These are phyloP conservation scores for Xenus cinereus DNA, from an alignment of 2,113 vertebrate genomes.

Conservation along the genomic window DNA sequence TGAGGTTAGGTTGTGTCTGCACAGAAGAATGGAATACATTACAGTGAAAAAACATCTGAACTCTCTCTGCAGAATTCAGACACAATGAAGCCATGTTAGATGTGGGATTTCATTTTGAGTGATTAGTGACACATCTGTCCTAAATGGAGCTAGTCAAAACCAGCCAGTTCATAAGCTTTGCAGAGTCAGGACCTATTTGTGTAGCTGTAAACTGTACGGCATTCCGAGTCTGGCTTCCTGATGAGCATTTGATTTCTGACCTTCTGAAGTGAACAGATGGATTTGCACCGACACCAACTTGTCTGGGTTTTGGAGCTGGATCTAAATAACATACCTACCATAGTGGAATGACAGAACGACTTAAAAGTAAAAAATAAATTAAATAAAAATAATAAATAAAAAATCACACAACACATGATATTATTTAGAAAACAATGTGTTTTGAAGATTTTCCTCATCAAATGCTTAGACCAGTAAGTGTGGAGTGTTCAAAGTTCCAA, in stretches of 20 bases:
- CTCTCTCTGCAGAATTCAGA: neutral
- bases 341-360: neutral
- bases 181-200: neutral
- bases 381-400: neutral
- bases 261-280: neutral
- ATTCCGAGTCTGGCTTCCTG: neutral
- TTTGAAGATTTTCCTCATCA: neutral
- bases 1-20: neutral
- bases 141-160: neutral
- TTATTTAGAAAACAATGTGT: neutral
- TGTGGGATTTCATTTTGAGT: neutral
- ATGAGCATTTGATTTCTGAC: neutral
- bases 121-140: neutral
- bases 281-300: neutral
- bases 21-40: neutral
- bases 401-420: neutral
- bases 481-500: neutral
- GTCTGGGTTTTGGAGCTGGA: neutral
- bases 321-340: neutral
- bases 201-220: neutral
- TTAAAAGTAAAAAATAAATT: neutral
- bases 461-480: neutral
- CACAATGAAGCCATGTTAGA: neutral
- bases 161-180: neutral
- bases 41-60: neutral